These are phyloP conservation scores for Nephrotoma guestfalica DNA, from an alignment of 2,888 invertebrate species.

Conservation along the genomic window DNA sequence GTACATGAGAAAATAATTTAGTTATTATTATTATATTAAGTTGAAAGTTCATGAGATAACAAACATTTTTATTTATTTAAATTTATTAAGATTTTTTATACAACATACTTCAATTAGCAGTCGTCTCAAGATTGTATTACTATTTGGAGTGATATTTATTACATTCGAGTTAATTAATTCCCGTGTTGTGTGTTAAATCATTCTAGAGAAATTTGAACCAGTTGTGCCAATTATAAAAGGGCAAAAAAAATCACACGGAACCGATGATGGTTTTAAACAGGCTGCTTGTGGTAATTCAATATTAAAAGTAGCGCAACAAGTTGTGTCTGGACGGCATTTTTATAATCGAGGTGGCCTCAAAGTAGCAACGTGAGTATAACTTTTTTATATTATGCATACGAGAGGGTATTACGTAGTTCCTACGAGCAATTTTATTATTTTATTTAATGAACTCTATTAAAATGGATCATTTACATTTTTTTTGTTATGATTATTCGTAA, in stretches of 20 bases:
- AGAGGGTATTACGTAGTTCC: not conserved
- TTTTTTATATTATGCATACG: not conserved
- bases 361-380: constrained; percentile 13
- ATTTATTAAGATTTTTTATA: not conserved
- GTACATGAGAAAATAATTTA: not conserved
- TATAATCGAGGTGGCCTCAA: constrained; percentile 11
- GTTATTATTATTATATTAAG: not conserved
- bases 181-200: not conserved
- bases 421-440: not conserved
- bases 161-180: not conserved
- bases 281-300: constrained; percentile 54
- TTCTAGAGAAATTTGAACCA: not conserved
- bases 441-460: not conserved
- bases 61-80: not conserved
- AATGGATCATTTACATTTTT: not conserved
- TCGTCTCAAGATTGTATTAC: not conserved
- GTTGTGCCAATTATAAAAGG: constrained; percentile 16
- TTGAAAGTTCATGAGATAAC: not conserved
- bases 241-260: constrained; percentile 43
- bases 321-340: constrained; percentile 35
- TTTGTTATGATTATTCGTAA: not conserved
- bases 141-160: not conserved
- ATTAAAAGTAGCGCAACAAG: constrained; percentile 36
- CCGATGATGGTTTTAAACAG: constrained; percentile 57
- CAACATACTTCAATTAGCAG: not conserved